Conservation (phyloP, 2,888 invertebrate species). For the Cataglyphis altisquamis region DNA sequence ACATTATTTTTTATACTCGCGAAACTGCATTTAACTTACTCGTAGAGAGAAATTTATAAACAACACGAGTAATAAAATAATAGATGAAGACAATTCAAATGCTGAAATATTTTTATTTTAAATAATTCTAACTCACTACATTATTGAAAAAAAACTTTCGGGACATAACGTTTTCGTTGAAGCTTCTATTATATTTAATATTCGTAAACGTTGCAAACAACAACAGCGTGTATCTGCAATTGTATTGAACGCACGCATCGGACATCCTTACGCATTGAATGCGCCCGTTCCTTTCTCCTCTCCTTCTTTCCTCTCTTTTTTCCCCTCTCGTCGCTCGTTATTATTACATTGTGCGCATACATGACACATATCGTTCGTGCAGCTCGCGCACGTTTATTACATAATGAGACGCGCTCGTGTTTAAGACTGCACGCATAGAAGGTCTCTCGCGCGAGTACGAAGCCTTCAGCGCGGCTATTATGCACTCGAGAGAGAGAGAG, state of each 20-base stretch:
- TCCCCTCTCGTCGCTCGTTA: slow-evolving; percentile 36
- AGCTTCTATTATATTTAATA: neutral
- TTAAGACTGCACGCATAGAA: slow-evolving; percentile 44
- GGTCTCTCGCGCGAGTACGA: slow-evolving; percentile 36
- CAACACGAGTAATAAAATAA: neutral
- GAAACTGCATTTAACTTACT: neutral
- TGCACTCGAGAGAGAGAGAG: slow-evolving; percentile 10
- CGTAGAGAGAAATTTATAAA: neutral
- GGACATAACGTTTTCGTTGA: neutral
- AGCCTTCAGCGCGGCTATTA: slow-evolving; percentile 46
- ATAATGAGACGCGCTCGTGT: slow-evolving; percentile 53
- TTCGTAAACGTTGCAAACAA: neutral
- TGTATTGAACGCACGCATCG: slow-evolving; percentile 34
- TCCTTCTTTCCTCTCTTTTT: slow-evolving; percentile 36
- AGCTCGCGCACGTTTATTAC: slow-evolving; percentile 49
- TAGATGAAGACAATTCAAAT: neutral
- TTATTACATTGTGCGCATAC: slow-evolving; percentile 50
- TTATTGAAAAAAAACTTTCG: neutral
- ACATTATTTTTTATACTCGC: neutral
- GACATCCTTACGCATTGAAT: slow-evolving; percentile 26
- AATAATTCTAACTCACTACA: neutral
- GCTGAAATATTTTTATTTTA: neutral
- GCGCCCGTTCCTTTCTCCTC: slow-evolving; percentile 13
- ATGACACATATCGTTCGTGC: slow-evolving; percentile 53
- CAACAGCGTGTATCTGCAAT: neutral